Percentiles rank a stretch among this genome's conserved stretches.
Conservation (phyloP, 2,113 vertebrate species). For the Misgurnus anguillicaudatus region DNA sequence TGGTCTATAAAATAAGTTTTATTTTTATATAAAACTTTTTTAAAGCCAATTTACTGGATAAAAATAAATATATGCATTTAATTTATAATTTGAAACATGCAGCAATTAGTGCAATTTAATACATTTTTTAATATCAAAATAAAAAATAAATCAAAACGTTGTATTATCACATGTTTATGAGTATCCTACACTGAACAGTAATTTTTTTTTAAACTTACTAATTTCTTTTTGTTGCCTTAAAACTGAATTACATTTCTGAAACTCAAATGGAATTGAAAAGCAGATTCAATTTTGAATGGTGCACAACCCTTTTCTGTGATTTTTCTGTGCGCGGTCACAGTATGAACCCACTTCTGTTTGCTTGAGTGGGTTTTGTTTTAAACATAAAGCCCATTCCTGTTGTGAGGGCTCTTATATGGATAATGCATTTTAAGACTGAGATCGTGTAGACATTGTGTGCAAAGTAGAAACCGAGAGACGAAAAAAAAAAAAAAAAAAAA, state of each 20-base stretch:
- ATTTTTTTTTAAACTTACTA: too few species aligned
- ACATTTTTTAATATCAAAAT: too few species aligned
- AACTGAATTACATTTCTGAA: neutral
- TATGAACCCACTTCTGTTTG: neutral
- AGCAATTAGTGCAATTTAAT: too few species aligned
- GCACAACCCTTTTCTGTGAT: neutral
- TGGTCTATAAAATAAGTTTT: too few species aligned
- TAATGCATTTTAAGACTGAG: neutral
- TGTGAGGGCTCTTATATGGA: neutral
- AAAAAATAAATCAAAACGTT: too few species aligned
- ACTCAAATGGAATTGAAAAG: neutral
- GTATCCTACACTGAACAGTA: too few species aligned
- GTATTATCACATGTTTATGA: too few species aligned
- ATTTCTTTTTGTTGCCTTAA: neutral
- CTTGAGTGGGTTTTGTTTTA: neutral
- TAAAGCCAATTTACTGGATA: too few species aligned
- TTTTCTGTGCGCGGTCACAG: neutral
- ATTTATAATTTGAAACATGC: too few species aligned
- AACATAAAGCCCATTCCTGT: neutral
- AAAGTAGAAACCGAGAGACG: neutral
- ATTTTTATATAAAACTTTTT: too few species aligned
- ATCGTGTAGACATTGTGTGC: neutral
- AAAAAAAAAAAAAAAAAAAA: neutral
- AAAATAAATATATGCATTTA: too few species aligned
- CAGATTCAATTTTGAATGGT: too few species aligned